Percentiles rank a stretch among this genome's conserved stretches.
phyloP scores from a whole-genome alignment of 2,113 vertebrate genomes.

The Cranoglanis bouderius region DNA sequence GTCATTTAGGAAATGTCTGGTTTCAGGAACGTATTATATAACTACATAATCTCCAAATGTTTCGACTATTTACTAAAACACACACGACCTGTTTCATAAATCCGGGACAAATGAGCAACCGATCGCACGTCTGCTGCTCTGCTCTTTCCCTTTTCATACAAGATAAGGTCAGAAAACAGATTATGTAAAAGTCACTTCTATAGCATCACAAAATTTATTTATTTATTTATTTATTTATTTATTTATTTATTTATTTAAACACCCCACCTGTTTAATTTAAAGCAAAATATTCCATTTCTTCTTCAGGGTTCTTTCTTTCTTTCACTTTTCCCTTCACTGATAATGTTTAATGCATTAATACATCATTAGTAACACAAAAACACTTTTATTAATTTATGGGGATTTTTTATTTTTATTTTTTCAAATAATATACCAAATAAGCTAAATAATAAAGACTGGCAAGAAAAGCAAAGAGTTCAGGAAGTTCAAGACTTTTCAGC shows the following conservation, averaged over 20 bases:
- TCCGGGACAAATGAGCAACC: not conserved
- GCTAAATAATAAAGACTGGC: too few species aligned
- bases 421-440: too few species aligned
- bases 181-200: not conserved
- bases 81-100: not conserved
- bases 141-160: not conserved
- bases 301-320: not conserved
- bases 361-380: not conserved
- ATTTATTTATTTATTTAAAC: too few species aligned
- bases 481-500: too few species aligned
- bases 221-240: too few species aligned
- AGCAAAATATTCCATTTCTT: not conserved
- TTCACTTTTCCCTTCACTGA: not conserved
- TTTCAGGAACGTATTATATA: not conserved
- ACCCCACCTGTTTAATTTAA: not conserved
- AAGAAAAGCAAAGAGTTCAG: too few species aligned
- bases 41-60: not conserved
- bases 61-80: not conserved
- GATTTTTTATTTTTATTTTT: too few species aligned
- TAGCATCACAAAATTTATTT: not conserved
- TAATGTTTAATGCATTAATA: not conserved
- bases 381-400: not conserved
- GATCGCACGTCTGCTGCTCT: not conserved
- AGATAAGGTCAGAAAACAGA: not conserved
- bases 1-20: not conserved